Percentiles rank a stretch among this genome's conserved stretches.
phyloP scores from a whole-genome alignment of 2,888 invertebrate species.

The Diabrotica balteata region DNA sequence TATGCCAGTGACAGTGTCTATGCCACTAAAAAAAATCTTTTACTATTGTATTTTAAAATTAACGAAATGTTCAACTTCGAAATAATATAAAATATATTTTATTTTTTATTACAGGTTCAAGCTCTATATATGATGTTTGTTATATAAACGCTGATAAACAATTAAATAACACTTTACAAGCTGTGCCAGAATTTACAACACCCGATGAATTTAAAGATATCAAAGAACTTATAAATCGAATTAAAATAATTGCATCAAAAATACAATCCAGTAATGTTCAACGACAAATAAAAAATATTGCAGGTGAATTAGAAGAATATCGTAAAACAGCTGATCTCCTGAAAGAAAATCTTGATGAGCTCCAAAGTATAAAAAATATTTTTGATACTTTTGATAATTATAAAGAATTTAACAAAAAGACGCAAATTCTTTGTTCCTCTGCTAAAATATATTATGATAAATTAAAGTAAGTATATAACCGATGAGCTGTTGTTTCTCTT shows the following conservation, averaged over 20 bases:
- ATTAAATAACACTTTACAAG: conserved; percentile 3
- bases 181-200: conserved; percentile 9
- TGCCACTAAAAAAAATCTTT: too few relatives aligned
- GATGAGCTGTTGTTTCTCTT: neutral
- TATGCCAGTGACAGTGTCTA: too few relatives aligned
- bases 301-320: conserved; percentile 4
- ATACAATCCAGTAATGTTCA: neutral
- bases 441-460: conserved; percentile 7
- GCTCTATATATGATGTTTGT: neutral
- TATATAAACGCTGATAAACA: neutral
- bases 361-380: conserved; percentile 7
- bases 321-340: conserved; percentile 1
- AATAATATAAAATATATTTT: too few relatives aligned
- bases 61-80: too few relatives aligned
- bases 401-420: conserved; percentile 3
- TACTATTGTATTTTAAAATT: too few relatives aligned
- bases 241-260: neutral
- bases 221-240: conserved; percentile 11
- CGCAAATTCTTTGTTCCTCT: neutral
- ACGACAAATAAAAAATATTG: neutral
- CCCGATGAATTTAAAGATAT: conserved; percentile 14
- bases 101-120: neutral
- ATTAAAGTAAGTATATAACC: conserved; percentile 4
- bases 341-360: neutral
- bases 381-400: conserved; percentile 9